Conservation (phyloP, 1,140 invertebrate genomes). For the Solenopsis invicta region DNA sequence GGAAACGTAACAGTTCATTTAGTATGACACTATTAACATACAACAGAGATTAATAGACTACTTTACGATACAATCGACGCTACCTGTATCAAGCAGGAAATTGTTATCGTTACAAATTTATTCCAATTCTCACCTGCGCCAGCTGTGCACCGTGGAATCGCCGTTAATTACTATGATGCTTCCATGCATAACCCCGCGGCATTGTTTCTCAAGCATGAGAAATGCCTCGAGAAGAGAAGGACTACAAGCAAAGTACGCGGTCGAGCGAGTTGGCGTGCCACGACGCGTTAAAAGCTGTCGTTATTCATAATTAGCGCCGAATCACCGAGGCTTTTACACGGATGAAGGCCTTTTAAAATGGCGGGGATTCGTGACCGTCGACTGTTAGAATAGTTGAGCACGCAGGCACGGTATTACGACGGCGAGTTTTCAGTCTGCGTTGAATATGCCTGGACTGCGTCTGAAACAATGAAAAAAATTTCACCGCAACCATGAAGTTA, state of each 20-base stretch:
- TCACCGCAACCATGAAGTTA: constrained; percentile 45
- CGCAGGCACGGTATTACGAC: constrained; percentile 61
- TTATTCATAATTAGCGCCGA: constrained; percentile 83
- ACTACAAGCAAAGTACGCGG: constrained; percentile 29
- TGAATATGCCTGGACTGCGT: constrained; percentile 40
- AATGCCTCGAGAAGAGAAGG: constrained; percentile 68
- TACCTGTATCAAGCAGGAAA: constrained; percentile 2
- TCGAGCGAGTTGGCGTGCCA: constrained; percentile 72
- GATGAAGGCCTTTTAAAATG: constrained; percentile 80
- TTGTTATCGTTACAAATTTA: constrained; percentile 33
- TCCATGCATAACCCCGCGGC: constrained; percentile 39
- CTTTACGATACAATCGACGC: not conserved
- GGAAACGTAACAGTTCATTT: not conserved
- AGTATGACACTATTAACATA: not conserved
- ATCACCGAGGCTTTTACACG: constrained; percentile 79
- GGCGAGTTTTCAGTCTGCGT: constrained; percentile 55
- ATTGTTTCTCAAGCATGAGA: constrained; percentile 59
- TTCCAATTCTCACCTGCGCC: constrained; percentile 24
- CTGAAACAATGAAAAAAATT: constrained; percentile 59
- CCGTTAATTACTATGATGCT: constrained; percentile 58
- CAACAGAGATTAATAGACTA: not conserved
- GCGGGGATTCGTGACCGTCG: constrained; percentile 75
- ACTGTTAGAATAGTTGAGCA: constrained; percentile 76
- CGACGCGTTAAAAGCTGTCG: constrained; percentile 79
- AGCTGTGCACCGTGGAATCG: not conserved